A percentile compares a stretch with the other conserved stretches of the same genome.
These are phyloP conservation scores for Chunga burmeisteri DNA, from an alignment of 2,113 vertebrate species.

Conservation along the genomic window DNA sequence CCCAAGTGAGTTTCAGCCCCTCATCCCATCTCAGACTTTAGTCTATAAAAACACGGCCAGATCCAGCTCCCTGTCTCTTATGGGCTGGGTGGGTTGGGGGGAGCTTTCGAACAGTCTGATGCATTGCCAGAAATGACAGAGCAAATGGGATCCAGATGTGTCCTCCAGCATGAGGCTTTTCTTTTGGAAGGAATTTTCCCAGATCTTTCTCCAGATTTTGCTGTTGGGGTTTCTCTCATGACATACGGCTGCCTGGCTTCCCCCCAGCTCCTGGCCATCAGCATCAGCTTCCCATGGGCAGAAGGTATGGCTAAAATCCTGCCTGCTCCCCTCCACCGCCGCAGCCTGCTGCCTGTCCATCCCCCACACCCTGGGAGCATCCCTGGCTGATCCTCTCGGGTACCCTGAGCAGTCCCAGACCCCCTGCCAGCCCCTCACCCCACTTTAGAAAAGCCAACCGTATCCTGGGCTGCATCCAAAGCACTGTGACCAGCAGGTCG, in stretches of 20 bases:
- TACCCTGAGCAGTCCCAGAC: background rate
- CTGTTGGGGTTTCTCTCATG: background rate
- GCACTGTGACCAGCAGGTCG: accelerated
- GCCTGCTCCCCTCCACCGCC: background rate
- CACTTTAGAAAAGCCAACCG: background rate
- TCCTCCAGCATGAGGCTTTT: background rate
- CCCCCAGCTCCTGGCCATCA: background rate
- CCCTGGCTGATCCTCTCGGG: background rate
- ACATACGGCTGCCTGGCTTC: accelerated
- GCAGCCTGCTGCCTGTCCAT: background rate
- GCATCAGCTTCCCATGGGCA: background rate
- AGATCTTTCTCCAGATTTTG: background rate
- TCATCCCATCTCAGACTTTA: background rate
- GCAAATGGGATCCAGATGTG: constrained; percentile 32
- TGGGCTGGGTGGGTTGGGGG: accelerated
- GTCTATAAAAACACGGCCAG: background rate
- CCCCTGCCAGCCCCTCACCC: no score
- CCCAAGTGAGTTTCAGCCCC: background rate
- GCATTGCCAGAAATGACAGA: accelerated
- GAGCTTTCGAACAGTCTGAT: background rate
- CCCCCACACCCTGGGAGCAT: accelerated
- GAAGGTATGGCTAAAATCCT: background rate
- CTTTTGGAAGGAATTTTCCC: background rate
- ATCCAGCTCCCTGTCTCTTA: background rate
- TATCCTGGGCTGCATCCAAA: background rate